Evolutionary conservation across 2,113 vertebrate genomes (phyloP), one percentile per base, ranked within the genome.

Genomic region (Lagopus muta): DNA sequence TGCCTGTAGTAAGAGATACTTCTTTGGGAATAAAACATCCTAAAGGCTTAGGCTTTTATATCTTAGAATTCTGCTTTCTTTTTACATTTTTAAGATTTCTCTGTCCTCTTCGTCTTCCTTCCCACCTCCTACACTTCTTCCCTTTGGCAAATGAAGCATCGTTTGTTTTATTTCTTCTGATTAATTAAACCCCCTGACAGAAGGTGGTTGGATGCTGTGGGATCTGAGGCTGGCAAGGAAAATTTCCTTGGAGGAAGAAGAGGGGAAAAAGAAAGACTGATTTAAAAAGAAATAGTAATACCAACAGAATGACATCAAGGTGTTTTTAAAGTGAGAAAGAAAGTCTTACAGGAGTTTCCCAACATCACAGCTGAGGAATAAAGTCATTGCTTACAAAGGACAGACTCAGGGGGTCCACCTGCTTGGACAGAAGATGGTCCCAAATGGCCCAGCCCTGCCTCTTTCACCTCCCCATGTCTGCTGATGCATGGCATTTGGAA

Each of bases 161-260:
- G 1, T 81, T 90, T 93, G 52, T 78, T 88, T 94, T 83, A 38
- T 83, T 82, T 86, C 69, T 71, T 74, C 76, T 87, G 60, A 91
- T 87, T 94, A 90, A 96, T 90, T 95, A 94, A 94, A 84, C 4
- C 9, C 28, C 65, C 40, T 92, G 65, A 96, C 88, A 94, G 88
- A 93, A 89, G 86, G 88, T 92, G 65, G 43, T 61, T 0, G 2
- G 70, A 73, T 65, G 32, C 52, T 55, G 60, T 9, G 74, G 47
- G 76, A 88, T 57, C 61, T 69, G n/a, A 94, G 34, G 22, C 48
- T 64, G 80, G 64, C 0, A 1, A 89, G 22, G 18, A 34, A 83
- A 93, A 86, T 88, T 69, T 83, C 75, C 72, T 67, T 40, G 27
- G 61, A 82, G 45, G 32, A 74, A 15, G 27, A 88, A 3, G 13